Percentiles rank a stretch among this genome's conserved stretches.
Evolutionary conservation across 2,888 invertebrate genomes (phyloP).

Genomic region (Melieria crassipennis): DNA sequence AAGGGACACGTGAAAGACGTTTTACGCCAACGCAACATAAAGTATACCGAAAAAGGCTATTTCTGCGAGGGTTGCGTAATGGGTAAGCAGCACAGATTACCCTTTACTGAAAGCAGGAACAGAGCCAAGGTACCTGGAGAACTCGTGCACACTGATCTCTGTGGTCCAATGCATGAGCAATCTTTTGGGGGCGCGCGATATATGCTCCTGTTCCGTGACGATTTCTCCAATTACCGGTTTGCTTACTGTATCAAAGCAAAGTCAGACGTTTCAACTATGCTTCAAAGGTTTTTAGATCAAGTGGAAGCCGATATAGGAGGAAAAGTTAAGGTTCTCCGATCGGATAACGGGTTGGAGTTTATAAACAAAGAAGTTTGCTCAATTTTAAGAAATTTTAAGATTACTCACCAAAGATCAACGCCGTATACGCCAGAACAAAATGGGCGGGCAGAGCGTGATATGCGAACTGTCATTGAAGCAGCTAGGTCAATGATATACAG

Average conservation of each 20-base stretch:
- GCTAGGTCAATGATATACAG: constrained; percentile 46
- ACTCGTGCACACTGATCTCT: constrained; percentile 46
- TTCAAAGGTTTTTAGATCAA: constrained; percentile 36
- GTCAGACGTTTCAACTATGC: constrained; percentile 33
- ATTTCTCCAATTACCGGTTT: constrained; percentile 39
- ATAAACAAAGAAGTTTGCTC: constrained; percentile 23
- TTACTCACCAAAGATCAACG: constrained; percentile 40
- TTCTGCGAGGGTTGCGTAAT: constrained; percentile 44
- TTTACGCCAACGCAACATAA: constrained; percentile 37
- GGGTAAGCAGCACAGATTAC: constrained; percentile 43
- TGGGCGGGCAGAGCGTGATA: constrained; percentile 56
- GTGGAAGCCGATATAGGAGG: constrained; percentile 45
- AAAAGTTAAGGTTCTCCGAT: constrained; percentile 44
- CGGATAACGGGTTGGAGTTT: constrained; percentile 38
- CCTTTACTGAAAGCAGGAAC: constrained; percentile 37
- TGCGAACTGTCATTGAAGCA: constrained; percentile 54
- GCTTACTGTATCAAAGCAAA: constrained; percentile 44
- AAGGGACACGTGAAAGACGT: constrained; percentile 40
- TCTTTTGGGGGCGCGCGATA: constrained; percentile 43
- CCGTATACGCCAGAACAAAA: constrained; percentile 49
- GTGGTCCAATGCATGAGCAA: constrained; percentile 42
- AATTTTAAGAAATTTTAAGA: constrained; percentile 44
- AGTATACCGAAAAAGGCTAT: constrained; percentile 33
- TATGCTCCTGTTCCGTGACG: constrained; percentile 44
- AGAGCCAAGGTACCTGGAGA: constrained; percentile 37